Base-by-base conservation (phyloP, 1,140 invertebrate species). In the Laodelphax striatellus region DNA sequence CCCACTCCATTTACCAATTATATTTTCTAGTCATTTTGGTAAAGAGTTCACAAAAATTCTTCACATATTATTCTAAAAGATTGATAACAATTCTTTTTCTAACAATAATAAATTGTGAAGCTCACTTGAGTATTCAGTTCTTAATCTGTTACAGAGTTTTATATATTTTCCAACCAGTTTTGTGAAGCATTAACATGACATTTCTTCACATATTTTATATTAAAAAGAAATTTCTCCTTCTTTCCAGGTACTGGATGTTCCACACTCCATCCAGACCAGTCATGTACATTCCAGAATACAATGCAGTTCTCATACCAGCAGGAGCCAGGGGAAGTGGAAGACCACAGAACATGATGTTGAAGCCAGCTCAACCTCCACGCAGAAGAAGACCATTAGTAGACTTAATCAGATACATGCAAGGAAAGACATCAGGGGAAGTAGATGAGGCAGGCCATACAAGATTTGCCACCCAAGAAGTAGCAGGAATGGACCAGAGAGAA, bases 241-340 rank as follows among this genome's bases (percentile, higher is more conserved):
- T 24, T 55, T 60, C 14, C 31, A 60, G 59, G 28, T 60, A 53
- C 52, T 60, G 59, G 59, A 54, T 60, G 14, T 60, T 60, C 22
- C 52, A 55, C 22, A 55, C 59, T 2, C 59, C 59, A 14, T 2
- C 38, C 3, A 54, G 41, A 44, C 59, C 59, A 2, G 34, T 65
- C 14, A 59, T 65, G 62, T 65, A 65, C 44, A 44, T 65, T 9
- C 64, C 64, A 4, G 62, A 59, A 38, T 62, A 62, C 59, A 58
- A 65, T 41, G 61, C 62, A 3, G 43, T 63, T 38, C 55, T 65
- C 9, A 60, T 65, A 9, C 64, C 64, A 10, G 62, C 61, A 1
- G 58, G 24, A 22, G 43, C 57, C 16, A 22, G 41, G 14, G 62
- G 57, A 1, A 56, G 24, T 31, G 43, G 42, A 17, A 22, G 41